These are phyloP conservation scores for Emydura subglobosa DNA, from an alignment of 2,113 vertebrate species.

Conservation along the genomic window DNA sequence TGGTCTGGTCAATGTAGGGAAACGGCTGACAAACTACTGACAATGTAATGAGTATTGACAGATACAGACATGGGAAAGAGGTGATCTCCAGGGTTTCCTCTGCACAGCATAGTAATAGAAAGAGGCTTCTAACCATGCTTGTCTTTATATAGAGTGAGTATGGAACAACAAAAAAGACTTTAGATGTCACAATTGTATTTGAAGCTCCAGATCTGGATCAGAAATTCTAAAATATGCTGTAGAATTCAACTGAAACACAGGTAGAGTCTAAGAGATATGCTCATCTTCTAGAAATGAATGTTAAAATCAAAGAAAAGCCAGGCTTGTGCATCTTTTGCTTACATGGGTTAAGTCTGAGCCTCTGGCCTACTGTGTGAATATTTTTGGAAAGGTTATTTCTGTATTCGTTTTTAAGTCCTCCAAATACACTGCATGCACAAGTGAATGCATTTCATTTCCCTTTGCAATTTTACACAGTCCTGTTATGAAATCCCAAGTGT, in stretches of 20 bases:
- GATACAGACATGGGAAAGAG: neutral
- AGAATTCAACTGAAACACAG: neutral
- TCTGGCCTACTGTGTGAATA: neutral
- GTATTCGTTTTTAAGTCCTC: neutral
- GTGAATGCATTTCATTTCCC: neutral
- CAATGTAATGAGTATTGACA: neutral
- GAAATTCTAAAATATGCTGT: neutral
- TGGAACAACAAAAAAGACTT: neutral
- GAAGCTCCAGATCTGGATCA: neutral
- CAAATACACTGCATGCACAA: neutral
- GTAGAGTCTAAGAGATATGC: neutral
- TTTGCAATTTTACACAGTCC: neutral
- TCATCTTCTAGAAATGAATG: neutral
- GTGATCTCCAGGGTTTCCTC: neutral
- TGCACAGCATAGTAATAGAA: neutral
- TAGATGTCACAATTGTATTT: neutral
- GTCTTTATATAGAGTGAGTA: neutral
- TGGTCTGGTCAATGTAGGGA: neutral
- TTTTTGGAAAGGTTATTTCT: neutral
- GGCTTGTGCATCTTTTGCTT: neutral
- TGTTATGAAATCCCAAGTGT: neutral
- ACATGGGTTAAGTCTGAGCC: neutral
- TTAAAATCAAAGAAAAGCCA: neutral
- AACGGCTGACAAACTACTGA: conserved; percentile 15
- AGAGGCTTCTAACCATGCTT: neutral